Conservation (phyloP, 2,797 vertebrate species). For the Thaleichthys pacificus region DNA sequence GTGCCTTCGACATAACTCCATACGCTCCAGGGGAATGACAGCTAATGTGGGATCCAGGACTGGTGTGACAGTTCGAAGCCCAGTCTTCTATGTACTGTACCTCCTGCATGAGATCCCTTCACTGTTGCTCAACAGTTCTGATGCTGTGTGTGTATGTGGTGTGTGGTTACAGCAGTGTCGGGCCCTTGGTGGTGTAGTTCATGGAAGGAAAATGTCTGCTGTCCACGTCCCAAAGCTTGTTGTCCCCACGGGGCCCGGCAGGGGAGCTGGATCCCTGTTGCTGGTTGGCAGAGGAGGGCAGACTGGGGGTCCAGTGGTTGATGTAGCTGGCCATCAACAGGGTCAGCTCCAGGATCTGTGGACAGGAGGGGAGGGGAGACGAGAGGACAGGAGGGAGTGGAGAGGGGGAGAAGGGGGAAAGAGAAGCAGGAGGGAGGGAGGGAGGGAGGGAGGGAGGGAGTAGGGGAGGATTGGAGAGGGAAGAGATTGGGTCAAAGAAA, state of each 20-base stretch:
- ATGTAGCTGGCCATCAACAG: conserved; percentile 93
- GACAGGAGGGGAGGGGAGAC: background rate
- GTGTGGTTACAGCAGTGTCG: conserved; percentile 82
- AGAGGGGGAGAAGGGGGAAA: conserved; percentile 6
- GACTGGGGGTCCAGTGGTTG: conserved; percentile 78
- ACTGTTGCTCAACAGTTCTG: background rate
- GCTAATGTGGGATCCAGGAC: conserved; percentile 14
- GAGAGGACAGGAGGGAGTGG: conserved; percentile 5
- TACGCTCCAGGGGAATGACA: conserved; percentile 16
- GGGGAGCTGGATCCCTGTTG: conserved; percentile 37
- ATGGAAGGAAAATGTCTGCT: conserved; percentile 78
- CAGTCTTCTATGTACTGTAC: background rate
- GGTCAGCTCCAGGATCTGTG: conserved; percentile 90
- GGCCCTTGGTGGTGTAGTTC: conserved; percentile 83
- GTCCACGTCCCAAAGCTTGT: conserved; percentile 78
- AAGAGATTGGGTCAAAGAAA: background rate
- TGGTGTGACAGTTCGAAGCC: background rate
- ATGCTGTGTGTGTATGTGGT: background rate
- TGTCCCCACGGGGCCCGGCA: conserved; percentile 45
- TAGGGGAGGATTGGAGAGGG: background rate
- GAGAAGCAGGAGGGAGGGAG: conserved; percentile 9
- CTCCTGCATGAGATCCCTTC: conserved; percentile 16
- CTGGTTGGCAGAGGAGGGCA: conserved; percentile 55
- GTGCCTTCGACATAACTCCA: background rate
- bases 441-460: background rate